Evolutionary conservation across 2,113 vertebrate genomes (phyloP), one percentile per base, ranked within the genome.

Genomic region (Sceloporus undulatus): DNA sequence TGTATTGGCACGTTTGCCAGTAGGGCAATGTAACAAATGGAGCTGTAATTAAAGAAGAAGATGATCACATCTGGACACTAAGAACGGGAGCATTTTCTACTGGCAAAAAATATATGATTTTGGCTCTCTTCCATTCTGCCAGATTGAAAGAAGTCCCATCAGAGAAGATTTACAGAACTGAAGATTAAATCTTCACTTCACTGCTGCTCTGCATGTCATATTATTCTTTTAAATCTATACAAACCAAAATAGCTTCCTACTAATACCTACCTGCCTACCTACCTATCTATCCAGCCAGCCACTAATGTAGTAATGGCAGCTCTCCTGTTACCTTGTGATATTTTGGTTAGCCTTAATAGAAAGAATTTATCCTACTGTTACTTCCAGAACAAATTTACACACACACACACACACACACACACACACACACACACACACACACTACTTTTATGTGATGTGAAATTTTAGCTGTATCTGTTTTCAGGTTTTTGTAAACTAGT

Each of bases 141-240:
- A 86, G 14, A 87, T 34, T 88, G 81, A 82, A 62, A 85, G 19
- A 84, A 29, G 68, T 88, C 80, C 42, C 85, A 84, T 56, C 3
- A 87, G 40, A 79, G 71, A 18, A 90, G 2, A 78, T 90, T 91
- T 88, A 75, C 62, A 83, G 7, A 77, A 91, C 81, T 65, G 59
- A 85, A 65, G 71, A 91, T 85, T 76, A 89, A 79, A 92, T 34
- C 16, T 76, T 14, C 5, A 0, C 77, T 86, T 74, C 87, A 82
- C 23, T 38, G 1, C 16, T 74, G 74, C 56, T 5, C 0, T 68
- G 40, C 91, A 77, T 0, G 40, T 59, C 11, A 27, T 82, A 87
- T 75, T 76, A 27, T 62, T 40, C 59, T 40, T 40, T 42, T 48
- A 85, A 65, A 77, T 19, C 38, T 21, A 59, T n/a, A 65, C 0